Base-by-base conservation (phyloP, 2,888 invertebrate genomes). In the Hecatera dysodea region DNA sequence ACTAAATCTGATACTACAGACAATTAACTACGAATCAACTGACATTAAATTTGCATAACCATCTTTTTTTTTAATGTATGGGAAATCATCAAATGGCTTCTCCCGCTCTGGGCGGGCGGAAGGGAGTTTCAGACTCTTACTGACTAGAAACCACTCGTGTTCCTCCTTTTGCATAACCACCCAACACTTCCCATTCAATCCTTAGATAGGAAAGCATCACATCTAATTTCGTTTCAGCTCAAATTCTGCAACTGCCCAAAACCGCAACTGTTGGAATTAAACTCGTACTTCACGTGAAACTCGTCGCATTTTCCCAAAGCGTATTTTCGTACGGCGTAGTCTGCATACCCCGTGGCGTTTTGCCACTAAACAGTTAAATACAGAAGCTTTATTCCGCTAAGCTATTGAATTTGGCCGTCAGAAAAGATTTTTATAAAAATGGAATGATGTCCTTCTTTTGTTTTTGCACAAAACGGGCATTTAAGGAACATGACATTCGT, bases 321-420 rank as follows among this genome's bases (percentile, higher is more conserved):
- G 61, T 69, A 70, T 53, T 81, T 67, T 81, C 50, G 56, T 57
- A 67, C 9, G 22, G 69, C 53, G 44, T 60, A 76, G 33, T 81
- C 53, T 65, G 44, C 59, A 77, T 81, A 62, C 42, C 77, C 82
- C 19, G 55, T 64, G 57, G 78, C 78, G 55, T 61, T 39, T 36
- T 50, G 52, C 8, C 29, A 53, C 15, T 39, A 19, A 39, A 29
- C 7, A 57, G 19, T 22, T 50, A n/a, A n/a, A 39, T 22, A 7
- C 29, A 69, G 24, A 70, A 77, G 71, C 19, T 44, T 6, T 0
- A 64, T 4, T 63, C 19, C 1, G 19, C 0, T 44, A 9, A 3
- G 6, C 3, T 15, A 61, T 42, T 29, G 22, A 17, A 8, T 2
- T 0, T n/a, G n/a, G 11, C 0, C 9, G 22, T 22, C 27, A 17